Percentiles rank a stretch among this genome's conserved stretches.
Conservation (phyloP, 2,797 vertebrate genomes). For the Clarias platycephalus region DNA sequence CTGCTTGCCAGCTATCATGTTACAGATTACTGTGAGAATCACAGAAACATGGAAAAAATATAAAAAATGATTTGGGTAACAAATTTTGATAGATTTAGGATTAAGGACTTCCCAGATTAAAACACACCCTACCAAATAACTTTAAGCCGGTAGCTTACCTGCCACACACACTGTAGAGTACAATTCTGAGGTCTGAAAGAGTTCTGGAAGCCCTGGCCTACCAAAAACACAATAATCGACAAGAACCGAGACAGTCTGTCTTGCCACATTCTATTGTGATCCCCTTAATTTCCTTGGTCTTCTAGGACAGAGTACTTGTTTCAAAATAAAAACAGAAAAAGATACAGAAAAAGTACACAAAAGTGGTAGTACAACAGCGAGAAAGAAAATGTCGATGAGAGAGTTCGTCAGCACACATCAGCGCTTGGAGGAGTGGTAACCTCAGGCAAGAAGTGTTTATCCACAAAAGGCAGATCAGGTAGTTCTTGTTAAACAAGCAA, state of each 20-base stretch:
- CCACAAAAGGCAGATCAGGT: slow-evolving; percentile 7
- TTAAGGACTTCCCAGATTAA: not conserved
- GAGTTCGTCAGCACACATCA: not conserved
- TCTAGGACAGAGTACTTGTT: not conserved
- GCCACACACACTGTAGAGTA: slow-evolving; percentile 68
- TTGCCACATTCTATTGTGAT: slow-evolving; percentile 63
- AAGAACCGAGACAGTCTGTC: slow-evolving; percentile 48
- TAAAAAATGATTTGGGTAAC: not conserved
- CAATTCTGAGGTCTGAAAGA: slow-evolving; percentile 67
- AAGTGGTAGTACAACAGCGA: slow-evolving; percentile 20
- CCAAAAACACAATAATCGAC: slow-evolving; percentile 14
- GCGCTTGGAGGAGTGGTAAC: slow-evolving; percentile 64
- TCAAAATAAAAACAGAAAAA: not conserved
- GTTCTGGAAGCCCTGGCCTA: slow-evolving; percentile 34
- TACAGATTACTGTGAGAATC: not conserved
- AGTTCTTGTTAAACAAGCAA: slow-evolving; percentile 37
- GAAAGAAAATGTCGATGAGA: not conserved
- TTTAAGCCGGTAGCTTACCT: slow-evolving; percentile 60
- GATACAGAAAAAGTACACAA: not conserved
- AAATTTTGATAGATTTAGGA: not conserved
- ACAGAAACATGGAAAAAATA: not conserved
- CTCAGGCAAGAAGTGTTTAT: slow-evolving; percentile 57
- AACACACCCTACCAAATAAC: not conserved
- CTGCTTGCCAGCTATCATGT: not conserved
- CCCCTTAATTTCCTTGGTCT: not conserved